Conservation (phyloP, 1,140 invertebrate genomes). For the Ceratosolen fusciceps region DNA sequence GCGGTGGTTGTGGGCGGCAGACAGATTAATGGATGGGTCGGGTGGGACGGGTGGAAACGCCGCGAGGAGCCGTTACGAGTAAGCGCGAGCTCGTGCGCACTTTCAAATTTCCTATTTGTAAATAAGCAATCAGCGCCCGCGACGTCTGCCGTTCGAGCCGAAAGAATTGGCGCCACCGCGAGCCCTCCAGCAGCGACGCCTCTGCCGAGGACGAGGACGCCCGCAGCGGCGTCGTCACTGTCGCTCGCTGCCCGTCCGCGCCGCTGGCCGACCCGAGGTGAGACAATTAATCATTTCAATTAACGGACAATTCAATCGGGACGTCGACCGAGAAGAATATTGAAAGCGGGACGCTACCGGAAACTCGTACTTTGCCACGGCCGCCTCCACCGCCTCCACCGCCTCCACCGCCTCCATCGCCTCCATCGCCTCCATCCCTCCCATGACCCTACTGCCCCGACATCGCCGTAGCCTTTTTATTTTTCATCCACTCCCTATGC, state of each 20-base stretch:
- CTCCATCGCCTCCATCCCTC: background rate
- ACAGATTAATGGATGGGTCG: too few relatives aligned
- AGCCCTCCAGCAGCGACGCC: background rate
- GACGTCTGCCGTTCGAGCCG: background rate
- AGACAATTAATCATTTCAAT: conserved; percentile 74
- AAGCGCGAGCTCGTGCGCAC: conserved; percentile 58
- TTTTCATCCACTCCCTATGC: background rate
- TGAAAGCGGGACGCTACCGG: conserved; percentile 65
- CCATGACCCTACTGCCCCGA: background rate
- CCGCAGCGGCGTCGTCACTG: background rate
- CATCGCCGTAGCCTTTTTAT: background rate
- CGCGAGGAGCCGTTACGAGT: too few relatives aligned
- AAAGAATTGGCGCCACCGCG: conserved; percentile 20
- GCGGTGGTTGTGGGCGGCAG: too few relatives aligned
- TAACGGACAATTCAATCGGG: conserved; percentile 71
- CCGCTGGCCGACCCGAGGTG: conserved; percentile 60
- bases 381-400: background rate
- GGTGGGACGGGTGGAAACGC: too few relatives aligned
- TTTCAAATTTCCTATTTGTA: conserved; percentile 74
- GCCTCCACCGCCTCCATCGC: background rate
- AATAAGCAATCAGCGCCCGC: conserved; percentile 69
- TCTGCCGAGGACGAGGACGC: background rate
- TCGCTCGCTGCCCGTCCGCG: conserved; percentile 9
- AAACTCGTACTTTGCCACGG: conserved; percentile 54
- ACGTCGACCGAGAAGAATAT: conserved; percentile 69